phyloP scores from a whole-genome alignment of 1,140 invertebrate species.

The Eciton burchellii region DNA sequence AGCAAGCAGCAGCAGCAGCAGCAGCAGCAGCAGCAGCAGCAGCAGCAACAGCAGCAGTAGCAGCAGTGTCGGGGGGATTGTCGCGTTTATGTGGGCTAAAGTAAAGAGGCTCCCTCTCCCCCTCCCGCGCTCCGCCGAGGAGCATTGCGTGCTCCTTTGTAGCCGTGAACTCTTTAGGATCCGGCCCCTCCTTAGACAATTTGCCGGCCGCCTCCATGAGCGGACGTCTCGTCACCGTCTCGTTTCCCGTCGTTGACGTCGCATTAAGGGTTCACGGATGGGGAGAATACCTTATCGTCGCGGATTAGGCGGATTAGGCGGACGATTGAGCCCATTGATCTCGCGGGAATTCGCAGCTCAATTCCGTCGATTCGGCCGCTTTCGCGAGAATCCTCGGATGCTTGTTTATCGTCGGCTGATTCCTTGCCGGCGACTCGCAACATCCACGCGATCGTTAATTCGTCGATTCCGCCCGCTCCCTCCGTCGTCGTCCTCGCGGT shows the following conservation, averaged over 20 bases:
- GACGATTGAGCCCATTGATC: slow-evolving; percentile 46
- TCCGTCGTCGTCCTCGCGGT: neutral
- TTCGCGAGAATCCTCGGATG: neutral
- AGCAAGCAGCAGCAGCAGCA: too few relatives aligned
- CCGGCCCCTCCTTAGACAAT: slow-evolving; percentile 73
- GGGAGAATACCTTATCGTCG: slow-evolving; percentile 49
- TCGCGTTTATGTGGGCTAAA: slow-evolving; percentile 63
- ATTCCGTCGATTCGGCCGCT: slow-evolving; percentile 8
- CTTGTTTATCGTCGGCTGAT: neutral
- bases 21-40: too few relatives aligned
- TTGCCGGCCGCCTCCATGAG: slow-evolving; percentile 72
- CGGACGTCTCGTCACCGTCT: slow-evolving; percentile 67
- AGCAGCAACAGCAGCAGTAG: too few relatives aligned
- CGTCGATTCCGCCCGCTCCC: too few relatives aligned
- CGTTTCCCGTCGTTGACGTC: slow-evolving; percentile 75
- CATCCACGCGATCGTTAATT: too few relatives aligned
- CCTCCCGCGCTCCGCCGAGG: slow-evolving; percentile 39
- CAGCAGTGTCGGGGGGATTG: slow-evolving; percentile 19
- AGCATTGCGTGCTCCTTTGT: slow-evolving; percentile 66
- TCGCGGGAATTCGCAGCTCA: slow-evolving; percentile 32
- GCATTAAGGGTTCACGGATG: slow-evolving; percentile 66
- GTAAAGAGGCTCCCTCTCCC: too few relatives aligned
- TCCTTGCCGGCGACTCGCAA: too few relatives aligned
- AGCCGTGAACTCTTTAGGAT: slow-evolving; percentile 72
- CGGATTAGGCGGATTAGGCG: slow-evolving; percentile 48